Evolutionary conservation across 2,888 invertebrate genomes (phyloP).

Genomic region (Theretra japonica): DNA sequence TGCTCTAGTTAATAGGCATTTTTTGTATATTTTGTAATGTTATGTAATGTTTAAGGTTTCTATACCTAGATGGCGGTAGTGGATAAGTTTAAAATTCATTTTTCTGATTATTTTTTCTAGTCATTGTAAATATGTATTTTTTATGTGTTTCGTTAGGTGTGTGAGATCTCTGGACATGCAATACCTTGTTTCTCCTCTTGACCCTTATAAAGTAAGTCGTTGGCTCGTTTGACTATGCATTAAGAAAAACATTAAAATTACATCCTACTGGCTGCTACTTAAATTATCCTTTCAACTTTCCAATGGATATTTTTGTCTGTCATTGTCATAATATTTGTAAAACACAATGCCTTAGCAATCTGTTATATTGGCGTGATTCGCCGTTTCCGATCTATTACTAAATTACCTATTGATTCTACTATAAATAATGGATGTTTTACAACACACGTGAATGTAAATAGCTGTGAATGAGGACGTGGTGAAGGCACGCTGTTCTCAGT

Average conservation of each 20-base stretch:
- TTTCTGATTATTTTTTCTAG: background rate
- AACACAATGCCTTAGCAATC: background rate
- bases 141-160: background rate
- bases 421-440: no score
- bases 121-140: background rate
- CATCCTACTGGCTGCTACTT: background rate
- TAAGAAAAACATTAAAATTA: no score
- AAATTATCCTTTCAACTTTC: background rate
- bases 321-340: background rate
- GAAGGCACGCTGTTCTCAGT: no score
- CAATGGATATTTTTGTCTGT: background rate
- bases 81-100: background rate
- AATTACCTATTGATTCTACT: slow-evolving; percentile 14
- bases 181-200: no score
- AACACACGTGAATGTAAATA: no score
- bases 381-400: background rate
- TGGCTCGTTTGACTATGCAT: no score
- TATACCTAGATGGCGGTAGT: background rate
- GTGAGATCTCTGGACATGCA: no score
- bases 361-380: background rate
- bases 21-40: background rate
- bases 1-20: background rate
- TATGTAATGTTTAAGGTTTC: background rate
- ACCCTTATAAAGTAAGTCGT: no score
- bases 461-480: no score